Base-by-base conservation (phyloP, 2,888 invertebrate genomes). In the Oscheius sp. region DNA sequence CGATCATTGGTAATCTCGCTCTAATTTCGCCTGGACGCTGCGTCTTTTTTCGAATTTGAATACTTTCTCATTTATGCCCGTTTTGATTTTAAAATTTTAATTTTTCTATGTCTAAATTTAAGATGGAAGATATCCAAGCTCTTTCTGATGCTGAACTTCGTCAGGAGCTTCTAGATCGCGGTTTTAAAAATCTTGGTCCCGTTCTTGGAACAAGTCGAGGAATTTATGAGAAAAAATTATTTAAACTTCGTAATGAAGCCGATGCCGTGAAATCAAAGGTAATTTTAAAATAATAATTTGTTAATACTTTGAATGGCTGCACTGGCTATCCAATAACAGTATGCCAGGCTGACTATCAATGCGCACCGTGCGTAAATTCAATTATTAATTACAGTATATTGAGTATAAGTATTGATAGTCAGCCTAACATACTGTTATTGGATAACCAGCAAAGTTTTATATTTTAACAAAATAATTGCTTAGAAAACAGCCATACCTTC, bases 81-180 rank as follows among this genome's bases (percentile, higher is more conserved):
- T 15, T 48, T 48, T 1, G 6, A 46, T 46, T 6, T n/a, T 46
- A 8, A 17, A 8, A 12, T n/a, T 20, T 46, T 46, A n/a, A 46
- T 46, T 15, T 15, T 17, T 46, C 46, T 12, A 46, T n/a, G 12
- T 48, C 25, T 48, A 10, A 3, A 12, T 25, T 34, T 27, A 8
- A 92, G 92, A 20, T 65, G 63, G 42, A 70, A 10, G 72, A 74
- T 46, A 73, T 76, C 23, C 69, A 70, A 52, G 67, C 69, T 25
- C 58, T 82, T 42, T 71, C 78, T 12, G 81, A 82, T 55, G 76
- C 73, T 0, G 80, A 82, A 45, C 67, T 82, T 58, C 70, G 79
- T 12, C 72, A 71, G 33, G 81, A 81, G 55, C 67, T 82, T 20
- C 69, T 55, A 31, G 79, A 78, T 0, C 73, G 70, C 34, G 57